Conservation (phyloP, 2,113 vertebrate genomes). For the Protomyctophum bolini region DNA sequence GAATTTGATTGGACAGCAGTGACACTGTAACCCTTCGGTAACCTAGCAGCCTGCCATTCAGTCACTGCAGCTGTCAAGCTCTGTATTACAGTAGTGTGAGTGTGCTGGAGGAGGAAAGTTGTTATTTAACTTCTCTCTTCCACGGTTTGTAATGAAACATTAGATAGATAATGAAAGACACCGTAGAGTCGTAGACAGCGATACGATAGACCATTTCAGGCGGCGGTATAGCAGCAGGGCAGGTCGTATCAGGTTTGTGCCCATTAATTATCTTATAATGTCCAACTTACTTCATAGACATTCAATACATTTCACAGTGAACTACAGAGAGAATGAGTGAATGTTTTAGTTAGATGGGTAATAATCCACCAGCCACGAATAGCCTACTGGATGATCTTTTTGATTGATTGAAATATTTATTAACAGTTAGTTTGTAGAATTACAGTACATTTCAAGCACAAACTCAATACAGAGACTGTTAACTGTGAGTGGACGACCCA, state of each 20-base stretch:
- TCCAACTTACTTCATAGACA: too few species aligned
- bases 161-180: background rate
- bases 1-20: conserved; percentile 20
- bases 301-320: too few species aligned
- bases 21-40: background rate
- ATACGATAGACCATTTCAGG: too few species aligned
- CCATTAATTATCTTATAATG: too few species aligned
- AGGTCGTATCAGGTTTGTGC: too few species aligned
- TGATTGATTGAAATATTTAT: background rate
- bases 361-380: too few species aligned
- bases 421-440: too few species aligned
- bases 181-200: background rate
- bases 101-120: conserved; percentile 5
- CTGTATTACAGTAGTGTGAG: background rate
- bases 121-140: conserved; percentile 18
- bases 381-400: too few species aligned
- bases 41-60: conserved; percentile 19
- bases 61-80: conserved; percentile 23
- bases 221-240: too few species aligned
- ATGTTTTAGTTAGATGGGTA: too few species aligned
- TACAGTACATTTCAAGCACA: background rate
- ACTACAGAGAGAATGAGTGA: too few species aligned
- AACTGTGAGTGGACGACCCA: background rate
- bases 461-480: background rate
- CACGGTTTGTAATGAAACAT: background rate